phyloP scores from a whole-genome alignment of 1,140 invertebrate genomes.

The Drosophila orosa region DNA sequence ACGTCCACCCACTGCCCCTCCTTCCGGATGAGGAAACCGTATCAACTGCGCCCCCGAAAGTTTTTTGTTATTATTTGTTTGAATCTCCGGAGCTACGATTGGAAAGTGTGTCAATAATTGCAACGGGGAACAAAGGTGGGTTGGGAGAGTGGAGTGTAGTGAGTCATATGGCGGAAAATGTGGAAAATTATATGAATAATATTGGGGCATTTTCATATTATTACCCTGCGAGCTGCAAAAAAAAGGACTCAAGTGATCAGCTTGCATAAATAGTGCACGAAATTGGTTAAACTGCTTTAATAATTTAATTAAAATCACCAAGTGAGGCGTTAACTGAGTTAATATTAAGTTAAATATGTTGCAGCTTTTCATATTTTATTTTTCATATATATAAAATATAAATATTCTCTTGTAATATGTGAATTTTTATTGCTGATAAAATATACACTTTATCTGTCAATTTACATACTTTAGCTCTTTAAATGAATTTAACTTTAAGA shows the following conservation, averaged over 20 bases:
- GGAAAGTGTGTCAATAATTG: conserved; percentile 77
- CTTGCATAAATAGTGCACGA: background rate
- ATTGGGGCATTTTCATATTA: conserved; percentile 1
- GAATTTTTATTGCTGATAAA: background rate
- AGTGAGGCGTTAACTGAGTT: background rate
- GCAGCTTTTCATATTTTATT: too few relatives aligned
- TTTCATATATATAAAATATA: background rate
- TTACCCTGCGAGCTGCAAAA: background rate
- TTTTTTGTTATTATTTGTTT: conserved; percentile 34
- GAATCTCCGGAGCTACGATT: conserved; percentile 63
- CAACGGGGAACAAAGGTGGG: conserved; percentile 50
- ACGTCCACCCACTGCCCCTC: conserved; percentile 8
- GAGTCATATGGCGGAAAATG: conserved; percentile 31
- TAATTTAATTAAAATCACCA: background rate
- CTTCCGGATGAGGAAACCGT: conserved; percentile 10
- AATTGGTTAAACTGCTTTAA: background rate
- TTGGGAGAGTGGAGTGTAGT: background rate
- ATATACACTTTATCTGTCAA: too few relatives aligned
- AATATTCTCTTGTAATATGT: background rate
- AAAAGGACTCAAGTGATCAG: conserved; percentile 1
- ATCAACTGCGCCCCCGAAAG: conserved; percentile 20
- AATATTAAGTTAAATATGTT: background rate
- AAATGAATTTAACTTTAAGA: background rate
- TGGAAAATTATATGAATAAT: conserved; percentile 22
- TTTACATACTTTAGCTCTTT: background rate